Evolutionary conservation across 92 coral and sea anemone species (phyloP).

Genomic region (Phymanthus crucifer): DNA sequence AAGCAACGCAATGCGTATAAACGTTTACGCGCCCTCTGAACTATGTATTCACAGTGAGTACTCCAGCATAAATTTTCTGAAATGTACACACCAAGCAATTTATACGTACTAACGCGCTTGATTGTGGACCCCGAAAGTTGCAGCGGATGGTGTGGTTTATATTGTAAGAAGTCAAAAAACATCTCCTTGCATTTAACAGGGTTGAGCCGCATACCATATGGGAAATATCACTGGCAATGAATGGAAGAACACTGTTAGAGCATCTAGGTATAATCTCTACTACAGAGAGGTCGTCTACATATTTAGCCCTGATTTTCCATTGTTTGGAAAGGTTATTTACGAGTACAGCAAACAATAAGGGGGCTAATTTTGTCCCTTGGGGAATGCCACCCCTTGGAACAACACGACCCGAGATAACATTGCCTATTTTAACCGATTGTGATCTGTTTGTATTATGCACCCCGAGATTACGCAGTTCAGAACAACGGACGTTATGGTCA

Average conservation of each 20-base stretch:
- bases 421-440: conserved; percentile 1
- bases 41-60: too few species aligned
- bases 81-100: not conserved
- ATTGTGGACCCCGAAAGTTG: too few species aligned
- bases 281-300: conserved; percentile 40
- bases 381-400: too few species aligned
- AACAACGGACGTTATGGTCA: conserved; percentile 23
- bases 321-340: too few species aligned
- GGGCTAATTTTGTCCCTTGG: too few species aligned
- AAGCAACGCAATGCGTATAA: too few species aligned
- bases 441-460: conserved; percentile 24
- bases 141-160: too few species aligned
- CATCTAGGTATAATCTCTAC: conserved; percentile 34
- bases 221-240: conserved; percentile 17
- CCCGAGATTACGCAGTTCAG: conserved; percentile 24
- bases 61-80: not conserved
- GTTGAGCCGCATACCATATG: conserved; percentile 41
- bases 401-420: conserved; percentile 15
- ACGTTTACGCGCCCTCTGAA: too few species aligned
- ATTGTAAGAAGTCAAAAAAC: conserved; percentile 22
- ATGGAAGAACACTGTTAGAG: conserved; percentile 27
- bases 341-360: too few species aligned
- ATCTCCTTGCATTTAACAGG: conserved; percentile 28
- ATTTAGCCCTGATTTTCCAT: too few species aligned
- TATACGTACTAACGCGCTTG: conserved; percentile 1